phyloP scores from a whole-genome alignment of 1,140 invertebrate genomes.

The Apocrypta bakeri region DNA sequence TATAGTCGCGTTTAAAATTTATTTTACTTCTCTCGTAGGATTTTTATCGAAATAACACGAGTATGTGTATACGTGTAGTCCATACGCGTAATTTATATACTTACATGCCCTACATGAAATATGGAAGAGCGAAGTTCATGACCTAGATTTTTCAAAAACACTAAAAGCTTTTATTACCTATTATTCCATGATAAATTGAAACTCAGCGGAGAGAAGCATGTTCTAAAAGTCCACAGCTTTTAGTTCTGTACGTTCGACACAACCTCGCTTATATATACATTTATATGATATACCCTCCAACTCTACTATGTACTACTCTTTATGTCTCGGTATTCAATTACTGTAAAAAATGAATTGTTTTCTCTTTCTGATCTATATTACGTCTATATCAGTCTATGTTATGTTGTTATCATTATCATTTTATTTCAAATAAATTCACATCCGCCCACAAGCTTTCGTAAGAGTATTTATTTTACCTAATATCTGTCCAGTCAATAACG shows the following conservation, averaged over 20 bases:
- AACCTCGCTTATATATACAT: no score
- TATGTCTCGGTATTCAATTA: neutral
- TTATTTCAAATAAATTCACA: neutral
- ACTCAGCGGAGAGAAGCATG: neutral
- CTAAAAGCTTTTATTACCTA: constrained; percentile 17
- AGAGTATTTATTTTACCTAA: no score
- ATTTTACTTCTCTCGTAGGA: no score
- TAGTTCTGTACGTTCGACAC: neutral
- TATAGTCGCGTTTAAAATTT: no score
- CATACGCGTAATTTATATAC: no score
- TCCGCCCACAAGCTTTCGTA: no score
- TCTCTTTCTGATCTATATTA: neutral
- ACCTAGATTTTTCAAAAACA: constrained; percentile 1
- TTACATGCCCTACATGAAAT: no score
- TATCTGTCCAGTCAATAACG: no score
- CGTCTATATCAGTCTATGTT: no score
- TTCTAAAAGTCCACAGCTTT: neutral
- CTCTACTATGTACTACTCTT: neutral
- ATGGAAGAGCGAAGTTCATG: neutral
- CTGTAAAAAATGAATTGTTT: neutral
- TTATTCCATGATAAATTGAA: constrained; percentile 16
- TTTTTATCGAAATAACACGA: no score
- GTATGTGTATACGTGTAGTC: no score
- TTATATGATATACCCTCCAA: no score
- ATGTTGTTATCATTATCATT: neutral